Base-by-base conservation (phyloP, 2,113 vertebrate genomes). In the Siniperca knerii region DNA sequence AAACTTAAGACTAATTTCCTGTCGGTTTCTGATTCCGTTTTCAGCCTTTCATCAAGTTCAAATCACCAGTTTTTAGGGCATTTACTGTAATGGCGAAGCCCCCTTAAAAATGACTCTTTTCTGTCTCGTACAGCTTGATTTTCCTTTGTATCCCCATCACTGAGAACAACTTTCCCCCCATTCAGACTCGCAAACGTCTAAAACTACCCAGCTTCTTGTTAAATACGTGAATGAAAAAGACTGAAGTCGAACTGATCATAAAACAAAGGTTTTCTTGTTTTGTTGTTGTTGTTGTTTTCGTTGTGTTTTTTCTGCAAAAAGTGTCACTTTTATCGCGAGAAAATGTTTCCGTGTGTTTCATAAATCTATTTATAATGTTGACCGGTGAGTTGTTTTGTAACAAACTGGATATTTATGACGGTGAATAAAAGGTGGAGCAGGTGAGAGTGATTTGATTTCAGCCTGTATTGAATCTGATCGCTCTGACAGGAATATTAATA, bases 371-470 rank as follows among this genome's bases (percentile, higher is more conserved):
- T 80, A 88, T 87, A 72, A 80, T 77, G 75, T 81, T 65, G 71
- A 69, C 25, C 33, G 48, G 62, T 85, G 77, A 58, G 16, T 52
- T 89, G 81, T 88, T 93, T 94, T 92, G 89, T 94, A 95, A 93
- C 87, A 87, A 94, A 92, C 86, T 92, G 88, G 84, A 90, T 93
- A 95, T 95, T 96, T 96, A 96, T 95, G 89, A 80, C 72, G 76
- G 81, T 92, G 84, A 90, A 89, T 90, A 94, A 92, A 90, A n/a
- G 44, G 23, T 35, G 78, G 35, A 82, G 74, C 29, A 35, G 52
- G 60, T 84, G 73, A 79, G 79, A 81, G 84, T 85, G 87, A 67
- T 86, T 82, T 78, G 9, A 77, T 87, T 88, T 70, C 35, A 73
- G 16, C 11, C 33, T 78, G 20, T 33, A 0, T 4, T 11, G 44